A percentile compares a stretch with the other conserved stretches of the same genome.
phyloP scores from a whole-genome alignment of 2,888 invertebrate genomes.

The Druceiella hillmani region DNA sequence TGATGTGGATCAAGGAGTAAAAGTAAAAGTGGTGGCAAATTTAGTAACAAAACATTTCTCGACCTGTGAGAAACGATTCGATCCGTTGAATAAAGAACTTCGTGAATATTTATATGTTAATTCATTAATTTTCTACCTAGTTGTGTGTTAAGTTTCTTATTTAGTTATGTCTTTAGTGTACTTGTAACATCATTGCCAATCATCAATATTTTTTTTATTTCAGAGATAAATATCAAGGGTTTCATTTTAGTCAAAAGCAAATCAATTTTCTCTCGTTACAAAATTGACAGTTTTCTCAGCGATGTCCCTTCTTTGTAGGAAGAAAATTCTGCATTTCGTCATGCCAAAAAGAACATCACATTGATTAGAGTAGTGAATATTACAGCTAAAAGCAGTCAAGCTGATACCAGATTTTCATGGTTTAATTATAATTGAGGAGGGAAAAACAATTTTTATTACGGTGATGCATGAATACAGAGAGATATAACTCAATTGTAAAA shows the following conservation, averaged over 20 bases:
- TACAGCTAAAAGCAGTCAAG: conserved; percentile 1
- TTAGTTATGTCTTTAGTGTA: too few relatives aligned
- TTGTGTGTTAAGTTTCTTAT: too few relatives aligned
- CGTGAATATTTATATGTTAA: neutral
- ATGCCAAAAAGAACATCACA: neutral
- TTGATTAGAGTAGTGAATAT: neutral
- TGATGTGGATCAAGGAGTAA: conserved; percentile 14
- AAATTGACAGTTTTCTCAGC: neutral
- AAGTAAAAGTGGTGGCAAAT: conserved; percentile 14
- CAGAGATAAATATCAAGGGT: neutral
- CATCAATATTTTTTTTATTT: neutral
- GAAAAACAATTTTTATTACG: too few relatives aligned
- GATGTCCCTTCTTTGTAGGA: neutral
- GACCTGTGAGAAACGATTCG: neutral
- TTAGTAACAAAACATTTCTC: conserved; percentile 10
- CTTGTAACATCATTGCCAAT: too few relatives aligned
- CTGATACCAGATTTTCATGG: neutral
- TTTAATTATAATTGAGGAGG: too few relatives aligned
- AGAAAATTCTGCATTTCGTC: neutral
- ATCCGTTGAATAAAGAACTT: neutral
- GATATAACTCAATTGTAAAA: too few relatives aligned
- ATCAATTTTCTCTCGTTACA: neutral
- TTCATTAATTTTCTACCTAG: neutral
- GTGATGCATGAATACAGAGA: too few relatives aligned
- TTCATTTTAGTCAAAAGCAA: neutral